Base-by-base conservation (phyloP, 2,113 vertebrate genomes). In the Todiramphus saurophagus region DNA sequence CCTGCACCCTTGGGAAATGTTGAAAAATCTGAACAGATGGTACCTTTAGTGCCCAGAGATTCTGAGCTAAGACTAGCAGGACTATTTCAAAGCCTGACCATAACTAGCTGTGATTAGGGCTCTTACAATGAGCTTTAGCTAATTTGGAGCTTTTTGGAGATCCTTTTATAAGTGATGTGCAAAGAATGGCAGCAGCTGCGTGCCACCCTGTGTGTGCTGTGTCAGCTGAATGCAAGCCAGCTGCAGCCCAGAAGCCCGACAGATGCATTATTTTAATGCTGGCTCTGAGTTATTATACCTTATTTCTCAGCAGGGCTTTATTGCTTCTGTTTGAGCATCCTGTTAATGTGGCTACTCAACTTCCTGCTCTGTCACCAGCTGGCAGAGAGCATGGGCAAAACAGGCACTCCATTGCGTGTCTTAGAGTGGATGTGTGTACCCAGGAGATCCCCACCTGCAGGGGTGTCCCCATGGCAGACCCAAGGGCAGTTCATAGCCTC, bases 251-350 rank as follows among this genome's bases (percentile, higher is more conserved):
- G 78, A 53, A 92, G 55, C 83, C 90, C 43, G 84, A 16, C 4
- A 77, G 83, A 64, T 13, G 1, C 55, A 83, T 86, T 94, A 37
- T 63, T 59, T 16, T 23, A 73, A 31, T 37, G 44, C 50, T 90
- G 64, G 8, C 55, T 55, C 17, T 0, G 0, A 59, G 72, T 72
- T 89, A 83, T 94, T 93, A 46, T 50, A 77, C 64, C 51, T 94
- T 41, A 92, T 75, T 95, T 93, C 96, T 83, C 93, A 96, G 86
- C 89, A 95, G 80, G 94, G 46, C 15, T 3, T 73, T 59, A 63
- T 66, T 90, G 89, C 79, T 88, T 60, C 86, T 77, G 68, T 41
- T 93, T 83, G 75, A 95, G 19, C 19, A 53, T 69, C 68, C 51
- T 67, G 28, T 35, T 77, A 77, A 86, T 27, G 59, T 0, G 13